Evolutionary conservation across 2,797 vertebrate genomes (phyloP).

Genomic region (Otolemur crassicaudatus): DNA sequence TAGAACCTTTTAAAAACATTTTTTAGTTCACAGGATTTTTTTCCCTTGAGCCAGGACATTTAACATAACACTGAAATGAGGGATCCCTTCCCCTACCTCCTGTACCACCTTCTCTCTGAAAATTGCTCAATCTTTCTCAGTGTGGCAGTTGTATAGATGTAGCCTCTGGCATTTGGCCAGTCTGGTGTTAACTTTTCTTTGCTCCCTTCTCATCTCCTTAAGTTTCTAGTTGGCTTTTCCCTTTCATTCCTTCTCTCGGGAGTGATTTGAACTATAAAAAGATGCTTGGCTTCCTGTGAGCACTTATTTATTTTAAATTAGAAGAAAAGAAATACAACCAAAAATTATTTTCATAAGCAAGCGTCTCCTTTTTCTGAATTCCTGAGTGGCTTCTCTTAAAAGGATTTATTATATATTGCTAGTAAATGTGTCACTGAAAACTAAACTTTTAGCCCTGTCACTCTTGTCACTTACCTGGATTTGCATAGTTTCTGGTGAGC

Average conservation of each 20-base stretch:
- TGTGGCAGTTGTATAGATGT: neutral
- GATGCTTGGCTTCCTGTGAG: neutral
- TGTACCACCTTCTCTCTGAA: neutral
- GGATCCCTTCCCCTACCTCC: neutral
- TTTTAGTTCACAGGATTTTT: neutral
- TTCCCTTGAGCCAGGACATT: neutral
- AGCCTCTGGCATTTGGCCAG: neutral
- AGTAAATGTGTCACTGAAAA: neutral
- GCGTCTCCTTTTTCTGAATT: neutral
- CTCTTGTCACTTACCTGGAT: neutral
- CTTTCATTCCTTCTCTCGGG: neutral
- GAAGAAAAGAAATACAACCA: neutral
- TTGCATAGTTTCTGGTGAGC: neutral
- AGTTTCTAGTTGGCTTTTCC: neutral
- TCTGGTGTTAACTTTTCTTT: neutral
- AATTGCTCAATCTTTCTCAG: neutral
- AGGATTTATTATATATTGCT: neutral
- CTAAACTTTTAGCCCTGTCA: neutral
- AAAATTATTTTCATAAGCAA: conserved; percentile 9
- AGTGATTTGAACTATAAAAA: neutral
- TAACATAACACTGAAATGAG: neutral
- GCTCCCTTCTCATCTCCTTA: neutral
- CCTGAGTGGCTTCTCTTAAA: neutral
- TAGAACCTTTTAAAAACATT: neutral
- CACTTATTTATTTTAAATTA: conserved; percentile 30